phyloP scores from a whole-genome alignment of 2,888 invertebrate species.

The Cotesia congregata region DNA sequence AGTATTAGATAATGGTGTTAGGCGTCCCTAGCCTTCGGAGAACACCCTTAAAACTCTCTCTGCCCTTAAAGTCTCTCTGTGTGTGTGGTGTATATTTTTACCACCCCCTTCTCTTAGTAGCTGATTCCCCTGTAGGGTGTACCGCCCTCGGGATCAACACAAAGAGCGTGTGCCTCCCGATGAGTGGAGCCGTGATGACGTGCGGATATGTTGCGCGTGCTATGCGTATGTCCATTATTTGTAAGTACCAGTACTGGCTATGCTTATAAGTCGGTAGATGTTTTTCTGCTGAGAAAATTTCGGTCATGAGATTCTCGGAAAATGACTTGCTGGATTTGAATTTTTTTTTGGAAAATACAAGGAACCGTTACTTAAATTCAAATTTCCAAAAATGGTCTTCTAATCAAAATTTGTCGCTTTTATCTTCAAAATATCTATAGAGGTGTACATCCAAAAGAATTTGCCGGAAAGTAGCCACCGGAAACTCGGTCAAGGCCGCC shows the following conservation, averaged over 20 bases:
- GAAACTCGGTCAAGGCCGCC: neutral
- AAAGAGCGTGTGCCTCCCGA: slow-evolving; percentile 37
- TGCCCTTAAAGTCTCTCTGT: neutral
- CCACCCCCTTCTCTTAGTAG: neutral
- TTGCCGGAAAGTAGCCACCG: neutral
- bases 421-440: no score
- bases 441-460: neutral
- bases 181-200: slow-evolving; percentile 20
- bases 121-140: slow-evolving; percentile 19
- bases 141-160: slow-evolving; percentile 39
- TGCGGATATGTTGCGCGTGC: neutral
- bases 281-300: no score
- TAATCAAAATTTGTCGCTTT: no score
- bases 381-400: no score
- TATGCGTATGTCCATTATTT: neutral
- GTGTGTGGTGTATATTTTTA: neutral
- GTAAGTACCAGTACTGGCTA: neutral
- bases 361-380: no score
- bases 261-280: no score
- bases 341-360: no score
- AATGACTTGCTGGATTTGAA: no score
- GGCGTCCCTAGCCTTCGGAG: slow-evolving; percentile 31
- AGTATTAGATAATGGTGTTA: slow-evolving; percentile 43
- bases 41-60: slow-evolving; percentile 39
- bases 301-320: no score